Evolutionary conservation across 2,888 invertebrate species (phyloP).

Genomic region (Mythimna pallens): DNA sequence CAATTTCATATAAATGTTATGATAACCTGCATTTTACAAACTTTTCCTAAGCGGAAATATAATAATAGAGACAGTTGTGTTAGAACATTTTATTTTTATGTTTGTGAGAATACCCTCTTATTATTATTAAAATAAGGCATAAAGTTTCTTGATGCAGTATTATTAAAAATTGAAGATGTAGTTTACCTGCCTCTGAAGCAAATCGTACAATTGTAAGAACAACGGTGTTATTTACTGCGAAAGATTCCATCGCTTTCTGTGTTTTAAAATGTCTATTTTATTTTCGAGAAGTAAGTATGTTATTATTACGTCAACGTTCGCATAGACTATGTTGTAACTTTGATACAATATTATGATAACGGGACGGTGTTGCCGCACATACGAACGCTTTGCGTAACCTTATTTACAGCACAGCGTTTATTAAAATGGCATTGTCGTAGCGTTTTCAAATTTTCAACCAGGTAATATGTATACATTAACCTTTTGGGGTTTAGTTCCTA

Average conservation of each 20-base stretch:
- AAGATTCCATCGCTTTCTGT: background rate
- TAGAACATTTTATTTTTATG: constrained; percentile 14
- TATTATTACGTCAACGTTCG: constrained; percentile 42
- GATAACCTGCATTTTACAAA: background rate
- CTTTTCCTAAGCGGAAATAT: background rate
- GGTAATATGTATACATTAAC: no score
- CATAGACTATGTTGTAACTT: constrained; percentile 20
- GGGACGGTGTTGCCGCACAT: background rate
- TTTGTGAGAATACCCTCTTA: background rate
- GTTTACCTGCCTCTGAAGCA: no score
- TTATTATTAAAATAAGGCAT: background rate
- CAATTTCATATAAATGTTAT: background rate
- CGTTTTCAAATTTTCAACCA: constrained; percentile 17
- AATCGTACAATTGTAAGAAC: background rate
- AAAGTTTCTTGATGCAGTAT: background rate
- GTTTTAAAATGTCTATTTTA: constrained; percentile 24
- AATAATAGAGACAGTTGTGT: constrained; percentile 2
- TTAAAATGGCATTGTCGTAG: constrained; percentile 1
- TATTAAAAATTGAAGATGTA: background rate
- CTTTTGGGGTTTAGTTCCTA: background rate
- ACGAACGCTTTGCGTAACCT: background rate
- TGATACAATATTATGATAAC: constrained; percentile 43
- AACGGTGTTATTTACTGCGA: constrained; percentile 11
- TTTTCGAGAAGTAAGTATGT: constrained; percentile 13
- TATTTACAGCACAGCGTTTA: constrained; percentile 25